Evolutionary conservation across 2,113 vertebrate genomes (phyloP), one percentile per base, ranked within the genome.

Genomic region (Engystomops pustulosus): DNA sequence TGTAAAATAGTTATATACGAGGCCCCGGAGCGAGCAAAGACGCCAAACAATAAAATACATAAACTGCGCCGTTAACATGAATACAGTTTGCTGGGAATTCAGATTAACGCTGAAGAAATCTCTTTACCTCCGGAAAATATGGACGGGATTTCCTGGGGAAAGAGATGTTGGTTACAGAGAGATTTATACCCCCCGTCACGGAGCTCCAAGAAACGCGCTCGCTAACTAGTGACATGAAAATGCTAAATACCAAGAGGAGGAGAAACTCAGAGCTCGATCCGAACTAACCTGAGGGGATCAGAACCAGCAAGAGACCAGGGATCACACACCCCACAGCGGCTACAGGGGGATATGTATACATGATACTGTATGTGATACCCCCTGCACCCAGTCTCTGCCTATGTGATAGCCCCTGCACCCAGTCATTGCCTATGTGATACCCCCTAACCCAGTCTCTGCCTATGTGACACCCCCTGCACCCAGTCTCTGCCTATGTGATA

Each of bases 71-170:
- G 74, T 79, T 85, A 79, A 78, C 83, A 85, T 69, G 82, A 84
- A 78, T 62, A 53, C 32, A 36, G 74, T 84, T 84, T 77, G 74
- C 74, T 69, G 74, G 83, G 62, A 85, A 85, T 85, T 79, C 75
- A 85, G 83, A 84, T 84, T 78, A 84, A 84, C 45, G 45, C 44
- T 11, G 82, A 79, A 78, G 34, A 79, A 79, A 85, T 85, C 74
- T 85, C 83, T 79, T 85, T 85, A 85, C 83, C 62, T 70, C 18
- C 62, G 53, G 49, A 70, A 83, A 79, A 85, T 79, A 85, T 85
- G 74, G 83, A 70, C 23, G 65, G 65, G 45, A 67, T 47, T 76
- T 77, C 32, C 34, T 55, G 32, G 68, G 81, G 15, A 51, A 67
- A 53, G 44, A 60, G 72, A 77, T 53, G 74, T 53, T 84, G 72